phyloP scores from a whole-genome alignment of 2,888 invertebrate genomes.

The Chorisops tibialis region DNA sequence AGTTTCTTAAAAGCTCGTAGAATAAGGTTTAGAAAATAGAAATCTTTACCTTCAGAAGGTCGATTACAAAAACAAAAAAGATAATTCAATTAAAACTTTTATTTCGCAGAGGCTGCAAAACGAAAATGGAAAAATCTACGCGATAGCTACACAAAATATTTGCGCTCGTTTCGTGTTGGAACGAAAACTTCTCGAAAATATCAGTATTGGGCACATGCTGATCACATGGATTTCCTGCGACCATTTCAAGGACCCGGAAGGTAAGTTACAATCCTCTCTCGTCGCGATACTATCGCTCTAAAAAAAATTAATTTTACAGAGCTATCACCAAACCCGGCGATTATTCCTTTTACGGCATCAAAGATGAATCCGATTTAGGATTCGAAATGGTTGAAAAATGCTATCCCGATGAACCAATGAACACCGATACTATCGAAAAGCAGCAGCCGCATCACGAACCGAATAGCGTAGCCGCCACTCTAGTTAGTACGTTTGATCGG shows the following conservation, averaged over 20 bases:
- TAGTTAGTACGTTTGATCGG: constrained; percentile 7
- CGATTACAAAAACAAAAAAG: not conserved
- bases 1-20: too few species aligned
- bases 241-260: constrained; percentile 51
- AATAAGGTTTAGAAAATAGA: too few species aligned
- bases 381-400: constrained; percentile 29
- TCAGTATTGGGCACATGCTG: constrained; percentile 52
- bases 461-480: not conserved
- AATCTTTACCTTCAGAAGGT: too few species aligned
- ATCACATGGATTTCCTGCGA: constrained; percentile 50
- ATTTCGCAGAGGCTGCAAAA: constrained; percentile 42
- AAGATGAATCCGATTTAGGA: constrained; percentile 27
- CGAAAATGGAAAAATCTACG: constrained; percentile 51
- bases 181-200: constrained; percentile 51
- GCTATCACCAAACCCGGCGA: constrained; percentile 38
- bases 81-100: not conserved
- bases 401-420: constrained; percentile 22
- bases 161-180: constrained; percentile 50
- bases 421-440: constrained; percentile 4
- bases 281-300: too few species aligned
- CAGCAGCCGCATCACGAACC: not conserved
- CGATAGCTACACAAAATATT: constrained; percentile 52
- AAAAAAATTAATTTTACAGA: constrained; percentile 22
- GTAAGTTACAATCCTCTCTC: constrained; percentile 36
- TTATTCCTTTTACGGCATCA: constrained; percentile 46